A percentile compares a stretch with the other conserved stretches of the same genome.
These are phyloP conservation scores for Etheostoma perlongum DNA, from an alignment of 2,797 vertebrate species.

Conservation along the genomic window DNA sequence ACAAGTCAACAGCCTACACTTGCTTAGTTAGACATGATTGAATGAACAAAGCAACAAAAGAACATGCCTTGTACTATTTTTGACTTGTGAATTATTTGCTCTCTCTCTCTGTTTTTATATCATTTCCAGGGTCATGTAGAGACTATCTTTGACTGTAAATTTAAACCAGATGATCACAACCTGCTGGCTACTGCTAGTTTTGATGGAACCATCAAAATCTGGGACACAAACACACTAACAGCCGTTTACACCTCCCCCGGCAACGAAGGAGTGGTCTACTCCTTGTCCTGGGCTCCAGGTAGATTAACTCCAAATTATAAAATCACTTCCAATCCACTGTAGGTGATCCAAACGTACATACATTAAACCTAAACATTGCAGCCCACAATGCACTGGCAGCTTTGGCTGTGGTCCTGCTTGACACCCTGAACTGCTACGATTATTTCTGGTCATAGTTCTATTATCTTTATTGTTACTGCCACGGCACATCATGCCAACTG, in stretches of 20 bases:
- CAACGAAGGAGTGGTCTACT: slow-evolving; percentile 98
- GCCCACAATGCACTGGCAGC: background rate
- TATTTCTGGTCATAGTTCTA: too few relatives aligned
- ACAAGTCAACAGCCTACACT: background rate
- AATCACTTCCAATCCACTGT: background rate
- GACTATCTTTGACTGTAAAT: slow-evolving; percentile 99
- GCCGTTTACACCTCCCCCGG: slow-evolving; percentile 96
- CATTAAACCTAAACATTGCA: background rate
- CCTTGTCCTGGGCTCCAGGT: slow-evolving; percentile 99
- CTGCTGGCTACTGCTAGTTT: slow-evolving; percentile 97
- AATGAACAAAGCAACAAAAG: background rate
- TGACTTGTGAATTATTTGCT: background rate
- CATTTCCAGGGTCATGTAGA: slow-evolving; percentile 93
- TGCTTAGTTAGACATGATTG: background rate
- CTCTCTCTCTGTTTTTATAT: background rate
- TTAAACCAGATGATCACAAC: slow-evolving; percentile 96
- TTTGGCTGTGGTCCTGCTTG: too few relatives aligned
- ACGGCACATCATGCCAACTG: too few relatives aligned
- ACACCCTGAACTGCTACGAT: too few relatives aligned
- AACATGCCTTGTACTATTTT: too few relatives aligned
- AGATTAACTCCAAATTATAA: slow-evolving; percentile 20
- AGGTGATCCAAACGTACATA: background rate
- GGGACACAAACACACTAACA: slow-evolving; percentile 97
- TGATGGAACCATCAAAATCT: slow-evolving; percentile 98
- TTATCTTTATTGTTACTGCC: too few relatives aligned